Evolutionary conservation across 2,797 vertebrate species (phyloP), one percentile per base, ranked within the genome.

Genomic region (Percopsis omiscomaycus): DNA sequence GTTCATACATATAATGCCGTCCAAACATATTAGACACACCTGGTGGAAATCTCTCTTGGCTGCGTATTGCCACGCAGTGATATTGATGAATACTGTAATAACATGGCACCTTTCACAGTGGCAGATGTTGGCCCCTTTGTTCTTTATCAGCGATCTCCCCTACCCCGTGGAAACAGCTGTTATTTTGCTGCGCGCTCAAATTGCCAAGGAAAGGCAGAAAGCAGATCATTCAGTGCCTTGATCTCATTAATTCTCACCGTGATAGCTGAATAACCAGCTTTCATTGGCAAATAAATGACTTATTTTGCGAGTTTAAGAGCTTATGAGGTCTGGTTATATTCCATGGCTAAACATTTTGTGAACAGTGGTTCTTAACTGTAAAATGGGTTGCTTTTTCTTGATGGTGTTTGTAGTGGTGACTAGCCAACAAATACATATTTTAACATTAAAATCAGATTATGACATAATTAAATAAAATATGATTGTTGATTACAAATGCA

Each of bases 71-170:
- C 69, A 58, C 68, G 52, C 69, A 67, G 71, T 75, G 69, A 77
- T 78, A 82, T 27, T 69, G 69, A 86, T 73, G 61, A 64, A 67
- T 79, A 22, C 22, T 22, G 22, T 22, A 78, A 78, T 58, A 81
- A 73, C 61, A 65, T 8, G 15, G 29, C 64, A 56, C 69, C 64
- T 76, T 73, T 84, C 74, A 81, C 68, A 77, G 77, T 76, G 67
- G 68, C 86, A 87, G 82, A 84, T 84, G 85, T 75, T 81, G 74
- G 71, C 75, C 73, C 64, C 75, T 84, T 85, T 86, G 81, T 87
- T 84, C 81, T 77, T 65, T 0, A 74, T 79, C 72, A 66, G 65
- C 70, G 63, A 54, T 75, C 75, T 86, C 63, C 74, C 74, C 59
- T 10, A 57, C 55, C 73, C 66, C 60, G 55, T 58, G n/a, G 53